phyloP scores from a whole-genome alignment of 2,113 vertebrate genomes.

The Nymphicus hollandicus region DNA sequence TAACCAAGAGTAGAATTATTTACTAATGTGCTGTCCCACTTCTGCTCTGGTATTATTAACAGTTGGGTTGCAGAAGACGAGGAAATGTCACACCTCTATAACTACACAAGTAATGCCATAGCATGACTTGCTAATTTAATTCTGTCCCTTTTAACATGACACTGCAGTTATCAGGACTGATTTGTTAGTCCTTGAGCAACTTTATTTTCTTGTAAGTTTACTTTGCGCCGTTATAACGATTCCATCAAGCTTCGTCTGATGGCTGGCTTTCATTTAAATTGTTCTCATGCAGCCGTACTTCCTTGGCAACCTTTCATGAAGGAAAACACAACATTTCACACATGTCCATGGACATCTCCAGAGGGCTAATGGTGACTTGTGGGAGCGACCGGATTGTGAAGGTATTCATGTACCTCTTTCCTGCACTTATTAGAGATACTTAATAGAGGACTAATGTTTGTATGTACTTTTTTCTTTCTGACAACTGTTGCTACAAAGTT shows the following conservation, averaged over 20 bases:
- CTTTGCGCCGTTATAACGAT: not conserved
- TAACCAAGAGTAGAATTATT: not conserved
- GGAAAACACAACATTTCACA: slow-evolving; percentile 95
- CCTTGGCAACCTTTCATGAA: slow-evolving; percentile 96
- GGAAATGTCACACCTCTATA: not conserved
- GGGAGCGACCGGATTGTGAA: slow-evolving; percentile 93
- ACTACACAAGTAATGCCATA: not conserved
- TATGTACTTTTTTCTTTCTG: not conserved
- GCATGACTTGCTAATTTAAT: not conserved
- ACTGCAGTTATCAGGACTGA: not conserved
- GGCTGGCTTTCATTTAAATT: not conserved
- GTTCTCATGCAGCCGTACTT: slow-evolving; percentile 80
- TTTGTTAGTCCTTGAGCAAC: not conserved
- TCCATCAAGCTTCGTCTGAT: not conserved
- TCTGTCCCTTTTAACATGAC: not conserved
- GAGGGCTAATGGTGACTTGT: slow-evolving; percentile 96
- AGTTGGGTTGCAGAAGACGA: not conserved
- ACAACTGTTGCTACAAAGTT: not conserved
- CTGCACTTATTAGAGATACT: not conserved
- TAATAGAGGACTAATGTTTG: not conserved
- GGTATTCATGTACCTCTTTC: slow-evolving; percentile 69
- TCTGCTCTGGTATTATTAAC: not conserved
- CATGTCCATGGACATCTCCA: slow-evolving; percentile 93
- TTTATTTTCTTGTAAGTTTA: not conserved
- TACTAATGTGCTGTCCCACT: not conserved